phyloP scores from a whole-genome alignment of 2,113 vertebrate species.

The Bungarus multicinctus region DNA sequence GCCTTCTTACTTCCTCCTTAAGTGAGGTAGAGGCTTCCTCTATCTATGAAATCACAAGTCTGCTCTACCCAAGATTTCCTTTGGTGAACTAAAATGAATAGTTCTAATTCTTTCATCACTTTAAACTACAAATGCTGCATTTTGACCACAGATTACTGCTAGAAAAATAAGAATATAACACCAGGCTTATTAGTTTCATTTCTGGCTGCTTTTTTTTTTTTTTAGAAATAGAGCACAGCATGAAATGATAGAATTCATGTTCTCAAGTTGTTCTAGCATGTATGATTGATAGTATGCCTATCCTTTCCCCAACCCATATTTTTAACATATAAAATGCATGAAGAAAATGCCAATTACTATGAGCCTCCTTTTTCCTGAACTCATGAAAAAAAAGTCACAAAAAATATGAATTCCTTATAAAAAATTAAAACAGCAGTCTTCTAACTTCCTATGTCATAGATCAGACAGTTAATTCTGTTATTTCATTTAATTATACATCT shows the following conservation, averaged over 20 bases:
- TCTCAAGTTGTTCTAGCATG: slow-evolving; percentile 74
- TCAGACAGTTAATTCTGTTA: slow-evolving; percentile 52
- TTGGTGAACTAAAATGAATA: neutral
- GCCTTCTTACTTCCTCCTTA: too few relatives aligned
- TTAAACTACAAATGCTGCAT: neutral
- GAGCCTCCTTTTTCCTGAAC: slow-evolving; percentile 48
- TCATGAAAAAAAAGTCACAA: slow-evolving; percentile 37
- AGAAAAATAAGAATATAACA: neutral
- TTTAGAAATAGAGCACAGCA: slow-evolving; percentile 57
- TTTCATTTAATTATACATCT: slow-evolving; percentile 63
- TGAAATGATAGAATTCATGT: slow-evolving; percentile 60
- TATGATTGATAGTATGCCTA: slow-evolving; percentile 81
- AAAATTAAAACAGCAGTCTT: slow-evolving; percentile 46
- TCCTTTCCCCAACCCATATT: slow-evolving; percentile 70
- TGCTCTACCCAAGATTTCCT: neutral
- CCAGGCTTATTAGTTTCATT: neutral
- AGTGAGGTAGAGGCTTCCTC: too few relatives aligned
- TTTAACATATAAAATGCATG: slow-evolving; percentile 72
- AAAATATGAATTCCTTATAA: slow-evolving; percentile 22
- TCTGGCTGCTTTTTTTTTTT: slow-evolving; percentile 30
- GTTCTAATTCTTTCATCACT: neutral
- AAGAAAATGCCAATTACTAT: slow-evolving; percentile 60
- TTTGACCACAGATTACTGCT: neutral
- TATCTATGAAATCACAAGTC: neutral
- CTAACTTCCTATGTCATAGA: slow-evolving; percentile 10